Evolutionary conservation across 2,888 invertebrate genomes (phyloP), one percentile per base, ranked within the genome.

Genomic region (Oligia strigilis): DNA sequence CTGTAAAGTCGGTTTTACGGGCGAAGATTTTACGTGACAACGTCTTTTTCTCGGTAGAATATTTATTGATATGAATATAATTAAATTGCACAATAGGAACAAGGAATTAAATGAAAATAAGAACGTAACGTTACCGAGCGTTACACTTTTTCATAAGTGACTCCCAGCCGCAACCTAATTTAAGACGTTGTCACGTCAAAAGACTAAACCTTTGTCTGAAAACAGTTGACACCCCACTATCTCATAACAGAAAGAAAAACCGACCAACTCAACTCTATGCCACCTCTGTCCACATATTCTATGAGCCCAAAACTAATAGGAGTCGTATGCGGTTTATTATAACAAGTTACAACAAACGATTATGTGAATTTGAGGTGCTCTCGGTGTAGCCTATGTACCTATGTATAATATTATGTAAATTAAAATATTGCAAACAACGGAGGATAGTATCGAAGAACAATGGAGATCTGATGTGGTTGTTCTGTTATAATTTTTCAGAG

Each of bases 321-420:
- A 90, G 88, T 88, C 88, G 88, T 91, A 91, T 91, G 92, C 90
- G 92, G 93, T 93, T 93, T 93, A 93, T 93, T 92, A 92, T 91
- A 91, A 92, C 91, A 91, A 92, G 90, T 93, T 90, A 88, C 90
- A 91, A 92, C 91, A 92, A 93, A 92, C 92, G 91, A 93, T 93
- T 91, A 91, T 92, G 86, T 89, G 90, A 90, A 91, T 90, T 92
- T 92, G 87, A 89, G 89, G 86, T 86, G 82, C 62, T 52, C 75
- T 75, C 73, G 17, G 70, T 60, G 70, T 75, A 29, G 66, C 65
- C 62, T 72, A 40, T 36, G 60, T 76, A n/a, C n/a, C n/a, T n/a
- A 72, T 65, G n/a, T 72, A 71, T 72, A 19, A 80, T 78, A 13
- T 75, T 81, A 77, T 75, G 80, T 72, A 73, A 82, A 85, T 67